Base-by-base conservation (phyloP, 2,797 vertebrate genomes). In the Micrastur ruficollis region DNA sequence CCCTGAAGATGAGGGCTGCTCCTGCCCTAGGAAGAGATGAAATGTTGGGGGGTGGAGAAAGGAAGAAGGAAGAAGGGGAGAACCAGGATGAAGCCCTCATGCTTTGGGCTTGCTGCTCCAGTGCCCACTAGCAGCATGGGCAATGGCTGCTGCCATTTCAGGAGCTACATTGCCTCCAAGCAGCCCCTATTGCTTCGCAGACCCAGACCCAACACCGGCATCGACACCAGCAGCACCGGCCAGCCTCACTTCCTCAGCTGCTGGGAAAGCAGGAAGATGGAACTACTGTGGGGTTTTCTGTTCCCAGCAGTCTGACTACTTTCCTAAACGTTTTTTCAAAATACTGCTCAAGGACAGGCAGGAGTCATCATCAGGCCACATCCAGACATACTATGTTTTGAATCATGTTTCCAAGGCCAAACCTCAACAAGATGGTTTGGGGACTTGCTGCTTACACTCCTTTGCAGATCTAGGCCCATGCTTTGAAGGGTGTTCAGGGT, bases 151-250 rank as follows among this genome's bases (percentile, higher is more conserved):
- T 72, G n/a, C 38, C n/a, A 31, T 23, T 46, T 40, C 0, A 2
- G 46, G 38, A 79, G 38, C 38, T 27, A 34, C 5, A 0, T 13
- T 4, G 34, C 58, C 32, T 50, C 36, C 11, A 2, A 4, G 21
- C n/a, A 27, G 59, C 0, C 4, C 38, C 52, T 8, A 11, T 5
- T 18, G 20, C 29, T 58, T 72, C 3, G 0, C 29, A 66, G n/a
- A 34, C 38, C 11, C 44, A 18, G 27, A 29, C 10, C 12, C 1
- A 1, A 32, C 1, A 2, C 15, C 3, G 0, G 46, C 20, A 31
- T 17, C 10, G 4, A 47, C 44, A 52, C 32, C 2, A 14, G 40
- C 11, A 1, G 49, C 63, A 40, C 47, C 2, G 0, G 34, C 34
- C 36, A 56, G 49, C 36, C 58, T 71, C 36, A 5, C n/a, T 25